Evolutionary conservation across 2,797 vertebrate species (phyloP).

Genomic region (Centropyge bicolor): DNA sequence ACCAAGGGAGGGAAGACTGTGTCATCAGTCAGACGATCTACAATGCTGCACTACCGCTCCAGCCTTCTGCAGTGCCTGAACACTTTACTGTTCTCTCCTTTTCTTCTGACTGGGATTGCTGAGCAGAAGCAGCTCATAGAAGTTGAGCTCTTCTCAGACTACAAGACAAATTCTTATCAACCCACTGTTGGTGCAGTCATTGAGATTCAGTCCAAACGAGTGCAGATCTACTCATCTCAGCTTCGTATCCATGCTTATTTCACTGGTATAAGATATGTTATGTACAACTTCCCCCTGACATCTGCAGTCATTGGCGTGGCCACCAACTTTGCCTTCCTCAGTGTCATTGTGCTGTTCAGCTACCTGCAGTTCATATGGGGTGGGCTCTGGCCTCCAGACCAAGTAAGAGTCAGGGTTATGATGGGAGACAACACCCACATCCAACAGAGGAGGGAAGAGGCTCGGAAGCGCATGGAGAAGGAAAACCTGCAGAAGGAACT

Average conservation of each 20-base stretch:
- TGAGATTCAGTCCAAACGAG: slow-evolving; percentile 88
- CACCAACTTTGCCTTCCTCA: slow-evolving; percentile 93
- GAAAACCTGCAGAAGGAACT: slow-evolving; percentile 78
- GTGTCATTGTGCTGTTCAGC: slow-evolving; percentile 90
- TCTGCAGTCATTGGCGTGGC: slow-evolving; percentile 90
- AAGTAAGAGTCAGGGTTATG: slow-evolving; percentile 85
- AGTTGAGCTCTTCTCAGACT: slow-evolving; percentile 90
- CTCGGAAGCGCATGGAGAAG: slow-evolving; percentile 82
- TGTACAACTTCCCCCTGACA: slow-evolving; percentile 93
- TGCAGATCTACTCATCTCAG: slow-evolving; percentile 91
- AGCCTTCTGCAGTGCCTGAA: slow-evolving; percentile 87
- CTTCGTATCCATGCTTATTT: slow-evolving; percentile 94
- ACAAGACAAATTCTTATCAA: slow-evolving; percentile 88
- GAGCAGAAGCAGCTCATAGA: slow-evolving; percentile 94
- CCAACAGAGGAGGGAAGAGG: slow-evolving; percentile 84
- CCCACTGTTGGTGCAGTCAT: slow-evolving; percentile 89
- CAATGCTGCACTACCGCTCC: slow-evolving; percentile 94
- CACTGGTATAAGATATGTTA: slow-evolving; percentile 91
- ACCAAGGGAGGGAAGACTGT: slow-evolving; percentile 84
- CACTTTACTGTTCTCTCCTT: slow-evolving; percentile 88
- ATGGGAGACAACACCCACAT: slow-evolving; percentile 86
- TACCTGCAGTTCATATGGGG: slow-evolving; percentile 94
- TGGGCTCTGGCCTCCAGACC: slow-evolving; percentile 88
- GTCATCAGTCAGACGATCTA: slow-evolving; percentile 87
- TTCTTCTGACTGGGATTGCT: slow-evolving; percentile 87